Base-by-base conservation (phyloP, 2,888 invertebrate species). In the Lasioglossum lativentre region DNA sequence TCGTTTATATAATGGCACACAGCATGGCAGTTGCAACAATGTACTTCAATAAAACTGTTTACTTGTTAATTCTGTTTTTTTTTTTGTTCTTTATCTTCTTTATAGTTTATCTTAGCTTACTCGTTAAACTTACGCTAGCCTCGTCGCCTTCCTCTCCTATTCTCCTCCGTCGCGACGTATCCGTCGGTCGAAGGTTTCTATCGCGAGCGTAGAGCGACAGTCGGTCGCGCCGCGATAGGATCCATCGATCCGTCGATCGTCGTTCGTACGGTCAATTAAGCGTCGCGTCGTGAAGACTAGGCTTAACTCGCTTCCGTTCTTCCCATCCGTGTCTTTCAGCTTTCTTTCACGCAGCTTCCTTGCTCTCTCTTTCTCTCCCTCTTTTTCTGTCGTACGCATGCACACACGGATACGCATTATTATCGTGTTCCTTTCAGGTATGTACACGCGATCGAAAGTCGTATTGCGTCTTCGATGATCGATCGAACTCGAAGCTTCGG, bases 21-120 rank as follows among this genome's bases (percentile, higher is more conserved):
- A 94, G 94, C 94, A 94, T 95, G 95, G 95, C 95, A 95, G 94
- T 95, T 94, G 94, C 94, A 94, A 94, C 93, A 94, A 95, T 94
- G 89, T 94, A 94, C 90, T 94, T 93, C 91, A 88, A 94, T 94
- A 92, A 34, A 93, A 93, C 90, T 92, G 90, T 89, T 85, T 91
- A 90, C 88, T 86, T 85, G 78, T 80, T 52, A 52, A 52, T 52
- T 52, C 47, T 40, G 40, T 82, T 56, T 70, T 86, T 72, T 77
- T 40, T 56, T 42, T 75, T 78, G 85, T 84, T 42, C 56, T 74
- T 84, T 84, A 80, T 66, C 47, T 77, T 59, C 56, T 77, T 87
- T 83, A 90, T 82, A 87, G 85, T 85, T 86, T 91, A 90, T 74
- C 52, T 86, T 87, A 90, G 79, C 84, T 85, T 88, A 88, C 42